Conservation (phyloP, 1,140 invertebrate genomes). For the Drosophila asahinai region DNA sequence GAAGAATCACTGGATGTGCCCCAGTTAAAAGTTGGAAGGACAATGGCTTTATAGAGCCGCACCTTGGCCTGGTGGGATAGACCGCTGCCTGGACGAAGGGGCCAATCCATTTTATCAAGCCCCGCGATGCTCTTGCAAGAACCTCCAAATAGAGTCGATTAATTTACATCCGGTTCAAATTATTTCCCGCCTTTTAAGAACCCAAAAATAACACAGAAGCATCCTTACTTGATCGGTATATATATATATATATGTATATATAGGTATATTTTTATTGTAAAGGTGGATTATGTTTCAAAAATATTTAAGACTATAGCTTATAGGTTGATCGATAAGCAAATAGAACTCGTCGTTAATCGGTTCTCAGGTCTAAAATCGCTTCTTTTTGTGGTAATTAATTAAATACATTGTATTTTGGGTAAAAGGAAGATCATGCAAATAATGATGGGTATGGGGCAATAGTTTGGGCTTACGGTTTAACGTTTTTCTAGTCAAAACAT, state of each 20-base stretch:
- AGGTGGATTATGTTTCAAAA: slow-evolving; percentile 49
- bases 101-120: neutral
- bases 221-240: neutral
- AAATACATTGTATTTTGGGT: slow-evolving; percentile 19
- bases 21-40: neutral
- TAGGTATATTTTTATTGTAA: slow-evolving; percentile 36
- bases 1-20: neutral
- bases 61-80: neutral
- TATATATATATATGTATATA: slow-evolving; percentile 11
- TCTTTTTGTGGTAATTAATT: slow-evolving; percentile 21
- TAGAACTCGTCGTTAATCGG: slow-evolving; percentile 10
- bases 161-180: too few relatives aligned
- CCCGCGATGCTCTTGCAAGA: neutral
- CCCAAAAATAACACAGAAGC: slow-evolving; percentile 9
- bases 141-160: too few relatives aligned
- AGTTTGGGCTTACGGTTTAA: slow-evolving; percentile 6
- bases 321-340: slow-evolving; percentile 32
- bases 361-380: slow-evolving; percentile 24
- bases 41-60: neutral
- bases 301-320: slow-evolving; percentile 45
- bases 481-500: slow-evolving; percentile 44
- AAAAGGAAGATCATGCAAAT: slow-evolving; percentile 51
- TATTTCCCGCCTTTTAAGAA: neutral
- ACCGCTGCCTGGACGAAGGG: neutral
- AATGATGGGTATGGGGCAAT: slow-evolving; percentile 14